Evolutionary conservation across 2,888 invertebrate species (phyloP).

Genomic region (Ditula angustiorana): DNA sequence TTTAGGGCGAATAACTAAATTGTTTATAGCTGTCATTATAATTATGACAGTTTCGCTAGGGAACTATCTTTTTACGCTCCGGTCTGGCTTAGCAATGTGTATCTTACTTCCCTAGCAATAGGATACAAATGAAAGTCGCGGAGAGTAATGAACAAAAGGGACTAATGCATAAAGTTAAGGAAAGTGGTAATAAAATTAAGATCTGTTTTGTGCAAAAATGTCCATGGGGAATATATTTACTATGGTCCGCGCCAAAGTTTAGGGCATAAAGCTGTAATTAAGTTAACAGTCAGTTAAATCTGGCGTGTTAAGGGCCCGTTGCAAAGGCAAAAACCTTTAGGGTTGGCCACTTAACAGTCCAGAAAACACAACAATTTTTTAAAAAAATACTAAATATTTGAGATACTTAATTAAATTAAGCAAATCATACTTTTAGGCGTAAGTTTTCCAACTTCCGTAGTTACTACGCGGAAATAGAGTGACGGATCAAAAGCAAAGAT

Average conservation of each 20-base stretch:
- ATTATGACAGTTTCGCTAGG: slow-evolving; percentile 27
- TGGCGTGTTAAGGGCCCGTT: slow-evolving; percentile 68
- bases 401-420: too few species aligned
- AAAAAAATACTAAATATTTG: too few species aligned
- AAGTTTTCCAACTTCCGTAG: too few species aligned
- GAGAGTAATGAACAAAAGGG: slow-evolving; percentile 8
- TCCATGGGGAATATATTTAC: slow-evolving; percentile 34
- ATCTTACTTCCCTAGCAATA: slow-evolving; percentile 7
- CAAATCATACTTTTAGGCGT: too few species aligned
- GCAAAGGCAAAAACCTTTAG: slow-evolving; percentile 39
- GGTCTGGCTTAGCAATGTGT: slow-evolving; percentile 5
- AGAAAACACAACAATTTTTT: not conserved
- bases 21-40: slow-evolving; percentile 23
- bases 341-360: not conserved
- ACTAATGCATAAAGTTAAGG: slow-evolving; percentile 32
- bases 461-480: too few species aligned
- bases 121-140: slow-evolving; percentile 1
- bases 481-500: too few species aligned
- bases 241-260: slow-evolving; percentile 31
- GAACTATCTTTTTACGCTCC: slow-evolving; percentile 11
- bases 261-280: slow-evolving; percentile 58
- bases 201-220: slow-evolving; percentile 37
- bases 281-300: slow-evolving; percentile 66
- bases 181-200: slow-evolving; percentile 36
- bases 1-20: not conserved